These are phyloP conservation scores for Lepus americanus DNA, from an alignment of 2,113 vertebrate genomes.

Conservation along the genomic window DNA sequence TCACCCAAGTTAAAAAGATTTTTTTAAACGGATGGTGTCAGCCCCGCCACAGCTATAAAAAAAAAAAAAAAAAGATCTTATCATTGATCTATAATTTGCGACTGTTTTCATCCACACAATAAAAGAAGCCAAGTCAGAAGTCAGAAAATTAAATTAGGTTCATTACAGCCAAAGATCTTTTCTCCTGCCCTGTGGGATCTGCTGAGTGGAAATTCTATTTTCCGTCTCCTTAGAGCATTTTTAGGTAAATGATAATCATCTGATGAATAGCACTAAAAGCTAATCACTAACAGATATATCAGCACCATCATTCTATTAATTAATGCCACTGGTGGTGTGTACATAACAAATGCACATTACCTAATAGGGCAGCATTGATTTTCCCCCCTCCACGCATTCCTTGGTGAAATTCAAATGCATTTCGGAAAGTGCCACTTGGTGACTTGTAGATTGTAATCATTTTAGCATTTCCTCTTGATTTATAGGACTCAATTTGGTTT, in stretches of 20 bases:
- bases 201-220: conserved; percentile 69
- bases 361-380: neutral
- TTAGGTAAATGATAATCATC: conserved; percentile 81
- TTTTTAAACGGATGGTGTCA: neutral
- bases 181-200: neutral
- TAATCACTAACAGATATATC: conserved; percentile 82
- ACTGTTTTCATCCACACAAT: neutral
- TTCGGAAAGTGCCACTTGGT: conserved; percentile 45
- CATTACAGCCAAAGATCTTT: neutral
- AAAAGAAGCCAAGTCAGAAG: neutral
- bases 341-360: conserved; percentile 79
- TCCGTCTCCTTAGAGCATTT: conserved; percentile 55
- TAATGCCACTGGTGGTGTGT: conserved; percentile 80
- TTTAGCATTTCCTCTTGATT: conserved; percentile 47
- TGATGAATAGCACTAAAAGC: conserved; percentile 78
- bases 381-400: neutral
- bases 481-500: conserved; percentile 49
- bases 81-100: neutral
- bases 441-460: neutral
- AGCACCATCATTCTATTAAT: conserved; percentile 79
- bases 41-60: neutral
- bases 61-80: neutral
- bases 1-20: neutral
- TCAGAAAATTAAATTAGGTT: conserved; percentile 43
- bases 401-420: conserved; percentile 36